These are phyloP conservation scores for Stigmatopora argus DNA, from an alignment of 2,113 vertebrate species.

Conservation along the genomic window DNA sequence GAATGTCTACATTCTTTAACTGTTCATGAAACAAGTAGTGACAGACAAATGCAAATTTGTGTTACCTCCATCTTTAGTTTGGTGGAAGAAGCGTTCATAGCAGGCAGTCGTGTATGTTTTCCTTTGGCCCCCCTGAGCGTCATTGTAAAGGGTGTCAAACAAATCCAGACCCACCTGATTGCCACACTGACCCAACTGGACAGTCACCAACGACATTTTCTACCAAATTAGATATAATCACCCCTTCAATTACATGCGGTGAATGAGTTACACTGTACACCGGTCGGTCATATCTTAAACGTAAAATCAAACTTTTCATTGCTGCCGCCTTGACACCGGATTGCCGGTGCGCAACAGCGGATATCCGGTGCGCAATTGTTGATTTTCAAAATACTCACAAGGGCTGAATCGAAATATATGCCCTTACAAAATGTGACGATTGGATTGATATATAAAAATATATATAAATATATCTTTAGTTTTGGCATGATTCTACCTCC, in stretches of 20 bases:
- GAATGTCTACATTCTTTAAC: too few species aligned
- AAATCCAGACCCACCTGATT: constrained; percentile 89
- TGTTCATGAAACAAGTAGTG: background rate
- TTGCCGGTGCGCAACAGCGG: background rate
- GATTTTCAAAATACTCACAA: background rate
- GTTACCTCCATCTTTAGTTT: constrained; percentile 28
- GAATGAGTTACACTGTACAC: background rate
- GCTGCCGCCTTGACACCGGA: background rate
- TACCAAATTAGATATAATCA: background rate
- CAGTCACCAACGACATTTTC: constrained; percentile 82
- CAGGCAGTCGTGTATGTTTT: constrained; percentile 67
- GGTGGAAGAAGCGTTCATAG: constrained; percentile 81
- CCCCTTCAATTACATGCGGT: background rate
- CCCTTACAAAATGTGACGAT: background rate
- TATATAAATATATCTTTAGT: too few species aligned
- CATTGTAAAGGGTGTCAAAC: constrained; percentile 74
- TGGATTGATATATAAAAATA: too few species aligned
- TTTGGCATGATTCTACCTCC: too few species aligned
- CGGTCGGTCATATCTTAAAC: background rate
- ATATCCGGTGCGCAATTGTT: background rate
- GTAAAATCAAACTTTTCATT: background rate
- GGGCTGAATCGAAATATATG: background rate
- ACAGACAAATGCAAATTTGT: background rate
- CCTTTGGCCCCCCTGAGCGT: constrained; percentile 65
- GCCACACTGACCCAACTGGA: constrained; percentile 94